Evolutionary conservation across 2,888 invertebrate species (phyloP).

Genomic region (Anaspis maculata): DNA sequence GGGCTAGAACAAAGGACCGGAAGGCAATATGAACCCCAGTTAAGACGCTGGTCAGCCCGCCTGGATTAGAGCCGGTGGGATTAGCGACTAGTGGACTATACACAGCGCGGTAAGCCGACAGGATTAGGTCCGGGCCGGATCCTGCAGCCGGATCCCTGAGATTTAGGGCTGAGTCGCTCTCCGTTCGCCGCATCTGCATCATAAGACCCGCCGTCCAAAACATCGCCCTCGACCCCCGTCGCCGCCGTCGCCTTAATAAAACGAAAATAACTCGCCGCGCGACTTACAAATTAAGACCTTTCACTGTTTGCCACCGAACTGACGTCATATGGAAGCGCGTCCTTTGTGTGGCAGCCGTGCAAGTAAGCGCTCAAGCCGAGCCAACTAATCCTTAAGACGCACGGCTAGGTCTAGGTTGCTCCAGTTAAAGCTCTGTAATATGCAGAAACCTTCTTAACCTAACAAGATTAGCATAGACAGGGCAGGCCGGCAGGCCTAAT

Average conservation of each 20-base stretch:
- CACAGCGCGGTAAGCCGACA: conserved; percentile 43
- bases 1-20: conserved; percentile 41
- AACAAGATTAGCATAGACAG: conserved; percentile 63
- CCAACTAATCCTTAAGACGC: conserved; percentile 58
- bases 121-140: conserved; percentile 42
- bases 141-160: conserved; percentile 41
- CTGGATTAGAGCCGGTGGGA: conserved; percentile 44
- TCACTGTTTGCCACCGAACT: conserved; percentile 23
- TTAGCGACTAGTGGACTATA: conserved; percentile 45
- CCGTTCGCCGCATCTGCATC: conserved; percentile 39
- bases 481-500: conserved; percentile 45
- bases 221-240: conserved; percentile 22
- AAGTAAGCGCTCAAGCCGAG: conserved; percentile 43
- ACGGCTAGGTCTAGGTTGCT: conserved; percentile 37
- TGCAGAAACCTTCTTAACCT: conserved; percentile 66
- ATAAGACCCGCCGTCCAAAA: conserved; percentile 30
- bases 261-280: conserved; percentile 38
- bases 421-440: conserved; percentile 56
- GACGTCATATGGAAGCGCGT: conserved; percentile 30
- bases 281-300: conserved; percentile 34
- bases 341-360: conserved; percentile 42
- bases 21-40: conserved; percentile 44
- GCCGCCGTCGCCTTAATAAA: conserved; percentile 32
- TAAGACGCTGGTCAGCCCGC: conserved; percentile 45
- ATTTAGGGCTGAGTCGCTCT: conserved; percentile 32